Percentiles rank a stretch among this genome's conserved stretches.
These are phyloP conservation scores for Chunga burmeisteri DNA, from an alignment of 2,113 vertebrate species.

Conservation along the genomic window DNA sequence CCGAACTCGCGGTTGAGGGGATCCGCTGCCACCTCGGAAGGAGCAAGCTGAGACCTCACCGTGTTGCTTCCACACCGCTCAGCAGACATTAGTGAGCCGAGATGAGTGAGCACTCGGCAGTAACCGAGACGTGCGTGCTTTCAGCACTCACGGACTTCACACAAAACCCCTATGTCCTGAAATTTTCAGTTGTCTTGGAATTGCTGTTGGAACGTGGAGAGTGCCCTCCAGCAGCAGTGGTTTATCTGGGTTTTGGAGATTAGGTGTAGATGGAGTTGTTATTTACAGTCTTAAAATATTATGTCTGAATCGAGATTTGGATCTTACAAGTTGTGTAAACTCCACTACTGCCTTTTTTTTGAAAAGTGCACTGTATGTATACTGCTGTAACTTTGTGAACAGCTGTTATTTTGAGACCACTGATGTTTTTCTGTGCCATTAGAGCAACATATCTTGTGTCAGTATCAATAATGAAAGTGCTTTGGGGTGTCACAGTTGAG, in stretches of 20 bases:
- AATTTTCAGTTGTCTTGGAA: accelerated
- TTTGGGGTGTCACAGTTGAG: not conserved
- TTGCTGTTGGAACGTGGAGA: not conserved
- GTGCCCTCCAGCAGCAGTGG: not conserved
- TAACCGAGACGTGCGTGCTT: no score
- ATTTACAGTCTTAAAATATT: not conserved
- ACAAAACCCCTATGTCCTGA: accelerated
- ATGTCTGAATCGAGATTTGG: not conserved
- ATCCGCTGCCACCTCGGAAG: not conserved
- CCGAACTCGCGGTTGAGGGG: not conserved
- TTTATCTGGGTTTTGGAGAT: not conserved
- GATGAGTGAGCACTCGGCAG: accelerated
- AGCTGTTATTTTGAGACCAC: not conserved
- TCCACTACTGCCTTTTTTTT: not conserved
- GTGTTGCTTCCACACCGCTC: accelerated
- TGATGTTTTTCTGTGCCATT: not conserved
- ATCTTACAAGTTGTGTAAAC: not conserved
- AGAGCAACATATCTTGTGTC: not conserved
- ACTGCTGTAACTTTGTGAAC: not conserved
- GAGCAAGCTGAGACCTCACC: not conserved
- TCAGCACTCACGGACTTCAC: accelerated
- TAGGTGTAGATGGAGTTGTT: not conserved
- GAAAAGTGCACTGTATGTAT: not conserved
- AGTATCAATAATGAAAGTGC: not conserved
- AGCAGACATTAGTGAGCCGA: accelerated